Percentiles rank a stretch among this genome's conserved stretches.
These are phyloP conservation scores for Ciona savignyi DNA, from an alignment of 23 tunicate species.

Conservation along the genomic window DNA sequence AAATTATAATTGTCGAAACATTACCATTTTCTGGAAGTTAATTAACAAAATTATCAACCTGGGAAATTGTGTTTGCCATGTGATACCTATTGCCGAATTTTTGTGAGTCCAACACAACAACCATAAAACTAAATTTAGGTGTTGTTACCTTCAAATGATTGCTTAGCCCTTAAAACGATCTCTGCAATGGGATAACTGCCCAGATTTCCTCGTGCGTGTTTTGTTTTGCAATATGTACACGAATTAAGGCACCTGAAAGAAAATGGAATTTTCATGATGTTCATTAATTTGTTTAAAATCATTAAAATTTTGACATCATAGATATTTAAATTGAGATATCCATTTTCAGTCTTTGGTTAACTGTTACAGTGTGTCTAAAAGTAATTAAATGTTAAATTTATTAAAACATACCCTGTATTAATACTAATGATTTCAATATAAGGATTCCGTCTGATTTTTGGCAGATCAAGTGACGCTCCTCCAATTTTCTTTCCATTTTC, in stretches of 20 bases:
- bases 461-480: constrained; percentile 75
- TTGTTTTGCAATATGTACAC: constrained; percentile 98
- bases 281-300: no score
- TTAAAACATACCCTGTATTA: constrained; percentile 71
- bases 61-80: no score
- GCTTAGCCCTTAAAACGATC: constrained; percentile 65
- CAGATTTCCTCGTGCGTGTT: constrained; percentile 86
- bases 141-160: constrained; percentile 74
- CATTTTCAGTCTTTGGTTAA: no score
- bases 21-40: no score
- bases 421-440: constrained; percentile 97
- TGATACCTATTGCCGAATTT: no score
- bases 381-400: background rate
- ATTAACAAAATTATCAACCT: no score
- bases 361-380: background rate
- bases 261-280: no score
- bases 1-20: no score
- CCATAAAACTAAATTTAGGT: background rate
- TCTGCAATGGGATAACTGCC: constrained; percentile 88
- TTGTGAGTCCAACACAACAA: no score
- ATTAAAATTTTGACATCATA: no score
- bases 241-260: constrained; percentile 82
- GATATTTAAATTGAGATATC: no score
- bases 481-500: constrained; percentile 63
- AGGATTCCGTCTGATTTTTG: constrained; percentile 95